A percentile compares a stretch with the other conserved stretches of the same genome.
Conservation (phyloP, 2,797 vertebrate genomes). For the Peromyscus aztecus region DNA sequence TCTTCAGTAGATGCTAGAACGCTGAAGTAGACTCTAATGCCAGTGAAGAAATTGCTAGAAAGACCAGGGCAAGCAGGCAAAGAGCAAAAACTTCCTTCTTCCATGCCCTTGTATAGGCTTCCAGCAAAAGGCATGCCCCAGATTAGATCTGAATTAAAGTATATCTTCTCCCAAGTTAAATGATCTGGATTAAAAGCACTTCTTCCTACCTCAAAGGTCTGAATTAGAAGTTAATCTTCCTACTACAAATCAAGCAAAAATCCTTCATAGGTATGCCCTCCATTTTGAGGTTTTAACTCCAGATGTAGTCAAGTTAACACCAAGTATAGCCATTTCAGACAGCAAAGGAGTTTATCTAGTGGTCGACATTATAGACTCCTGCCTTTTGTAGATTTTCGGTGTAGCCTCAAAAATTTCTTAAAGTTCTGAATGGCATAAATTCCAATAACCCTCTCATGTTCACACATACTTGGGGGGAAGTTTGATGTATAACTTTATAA, state of each 20-base stretch:
- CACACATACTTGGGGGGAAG: accelerated
- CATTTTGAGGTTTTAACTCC: not conserved
- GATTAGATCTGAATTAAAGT: not conserved
- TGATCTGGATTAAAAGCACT: not conserved
- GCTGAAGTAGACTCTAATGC: too few species aligned
- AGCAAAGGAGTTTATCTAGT: not conserved
- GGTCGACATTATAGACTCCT: not conserved
- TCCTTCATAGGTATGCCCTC: not conserved
- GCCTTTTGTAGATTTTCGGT: not conserved
- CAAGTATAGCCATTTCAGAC: not conserved
- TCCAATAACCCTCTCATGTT: not conserved
- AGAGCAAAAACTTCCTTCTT: too few species aligned
- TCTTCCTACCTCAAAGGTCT: not conserved
- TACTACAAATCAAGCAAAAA: not conserved
- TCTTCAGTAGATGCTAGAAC: too few species aligned
- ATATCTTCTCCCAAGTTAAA: not conserved
- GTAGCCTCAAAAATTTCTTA: not conserved
- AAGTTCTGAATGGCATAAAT: not conserved
- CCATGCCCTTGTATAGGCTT: too few species aligned
- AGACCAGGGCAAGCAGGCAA: too few species aligned
- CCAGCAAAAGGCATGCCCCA: not conserved
- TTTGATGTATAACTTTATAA: not conserved
- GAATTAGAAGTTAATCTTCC: not conserved
- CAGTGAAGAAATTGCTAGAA: too few species aligned
- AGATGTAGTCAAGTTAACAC: not conserved